Conservation (phyloP, 2,113 vertebrate species). For the Tympanuchus pallidicinctus region DNA sequence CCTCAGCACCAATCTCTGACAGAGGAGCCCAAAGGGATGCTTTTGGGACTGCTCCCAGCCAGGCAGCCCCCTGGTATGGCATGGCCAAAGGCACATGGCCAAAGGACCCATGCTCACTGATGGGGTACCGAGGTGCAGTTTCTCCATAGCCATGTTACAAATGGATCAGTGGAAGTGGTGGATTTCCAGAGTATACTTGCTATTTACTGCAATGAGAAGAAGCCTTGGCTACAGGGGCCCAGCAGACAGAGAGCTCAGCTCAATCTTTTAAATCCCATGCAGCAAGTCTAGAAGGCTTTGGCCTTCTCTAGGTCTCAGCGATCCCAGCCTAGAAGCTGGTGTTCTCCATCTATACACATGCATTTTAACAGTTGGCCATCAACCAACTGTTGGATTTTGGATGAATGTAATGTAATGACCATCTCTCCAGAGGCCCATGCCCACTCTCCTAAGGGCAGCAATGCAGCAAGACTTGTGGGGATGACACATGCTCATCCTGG, state of each 20-base stretch:
- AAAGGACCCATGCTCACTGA: neutral
- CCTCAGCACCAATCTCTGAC: rapidly evolving
- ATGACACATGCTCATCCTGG: rapidly evolving
- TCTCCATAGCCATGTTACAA: neutral
- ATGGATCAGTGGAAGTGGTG: neutral
- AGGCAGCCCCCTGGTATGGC: neutral
- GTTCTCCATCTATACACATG: neutral
- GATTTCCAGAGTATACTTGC: neutral
- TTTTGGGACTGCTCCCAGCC: neutral
- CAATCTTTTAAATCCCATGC: neutral
- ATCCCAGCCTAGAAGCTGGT: neutral
- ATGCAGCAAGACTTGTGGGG: neutral
- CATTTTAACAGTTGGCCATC: neutral
- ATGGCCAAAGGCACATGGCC: neutral
- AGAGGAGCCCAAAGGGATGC: rapidly evolving
- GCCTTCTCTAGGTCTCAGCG: neutral
- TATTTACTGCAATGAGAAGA: neutral
- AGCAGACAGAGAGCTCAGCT: neutral
- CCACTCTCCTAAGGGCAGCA: neutral
- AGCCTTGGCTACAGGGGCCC: neutral
- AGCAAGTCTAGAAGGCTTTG: neutral
- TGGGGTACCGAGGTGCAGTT: neutral
- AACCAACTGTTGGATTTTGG: neutral
- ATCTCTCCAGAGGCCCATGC: neutral
- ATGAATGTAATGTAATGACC: neutral